Base-by-base conservation (phyloP, 2,888 invertebrate species). In the Dromius quadrimaculatus region DNA sequence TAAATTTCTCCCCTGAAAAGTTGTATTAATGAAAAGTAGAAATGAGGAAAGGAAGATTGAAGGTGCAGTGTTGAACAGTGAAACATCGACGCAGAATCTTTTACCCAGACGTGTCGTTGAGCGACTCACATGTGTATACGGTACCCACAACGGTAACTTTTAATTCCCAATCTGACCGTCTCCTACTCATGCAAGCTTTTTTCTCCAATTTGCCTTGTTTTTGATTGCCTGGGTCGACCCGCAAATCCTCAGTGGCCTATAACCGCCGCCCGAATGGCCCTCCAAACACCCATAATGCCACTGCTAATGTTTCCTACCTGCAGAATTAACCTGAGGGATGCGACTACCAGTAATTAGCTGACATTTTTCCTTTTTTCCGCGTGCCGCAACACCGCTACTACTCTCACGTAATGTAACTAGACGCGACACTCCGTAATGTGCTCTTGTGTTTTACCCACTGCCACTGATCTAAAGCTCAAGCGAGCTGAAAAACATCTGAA, bases 201-300 rank as follows among this genome's bases (percentile, higher is more conserved):
- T 79, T 78, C 76, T 76, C 77, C 77, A 78, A 78, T 79, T 78
- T 79, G 79, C 77, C 77, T 76, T 78, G 78, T 79, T 79, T 79
- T 79, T 79, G 87, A 87, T 87, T 87, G 87, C 86, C 86, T 86
- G 86, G 87, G 87, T 86, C 86, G 86, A 85, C 85, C 85, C 84
- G 74, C 70, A 84, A 82, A 83, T 81, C 87, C 87, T 84, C 84
- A 78, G 81, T 87, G 87, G 85, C 82, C 86, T 85, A 87, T 87
- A 87, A 87, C 87, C 85, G 84, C 84, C 84, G 85, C 85, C 85
- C 84, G 86, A 87, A 88, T 87, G 86, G 87, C 87, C 87, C 88
- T 87, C 87, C 83, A 85, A 87, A 87, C 87, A 86, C 87, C 87
- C 87, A 87, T 87, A 87, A 88, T 87, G 85, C 87, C 87, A 85